Conservation (phyloP, 92 coral and sea anemone species). For the Palythoa grandis region DNA sequence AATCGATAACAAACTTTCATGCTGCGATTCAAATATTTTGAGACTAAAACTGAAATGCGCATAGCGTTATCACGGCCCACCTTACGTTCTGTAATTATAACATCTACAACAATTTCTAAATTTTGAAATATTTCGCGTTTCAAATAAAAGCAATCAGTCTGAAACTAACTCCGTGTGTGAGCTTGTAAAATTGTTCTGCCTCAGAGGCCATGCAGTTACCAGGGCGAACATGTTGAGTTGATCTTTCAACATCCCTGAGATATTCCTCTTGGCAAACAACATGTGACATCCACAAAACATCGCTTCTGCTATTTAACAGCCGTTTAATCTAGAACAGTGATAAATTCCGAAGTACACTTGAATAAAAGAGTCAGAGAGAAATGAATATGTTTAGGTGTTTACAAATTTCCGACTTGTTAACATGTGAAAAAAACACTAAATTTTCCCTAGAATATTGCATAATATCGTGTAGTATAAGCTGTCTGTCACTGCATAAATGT, state of each 20-base stretch:
- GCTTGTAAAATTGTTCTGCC: neutral
- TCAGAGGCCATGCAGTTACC: neutral
- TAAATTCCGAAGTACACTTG: too few species aligned
- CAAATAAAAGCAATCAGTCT: neutral
- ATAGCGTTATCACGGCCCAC: neutral
- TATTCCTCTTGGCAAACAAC: slow-evolving; percentile 4
- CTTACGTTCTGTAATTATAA: slow-evolving; percentile 2
- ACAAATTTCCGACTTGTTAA: too few species aligned
- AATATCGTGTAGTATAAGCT: too few species aligned
- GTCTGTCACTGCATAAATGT: too few species aligned
- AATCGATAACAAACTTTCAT: slow-evolving; percentile 5
- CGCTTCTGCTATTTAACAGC: too few species aligned
- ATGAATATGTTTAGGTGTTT: too few species aligned
- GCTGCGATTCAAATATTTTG: neutral
- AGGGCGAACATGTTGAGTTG: slow-evolving; percentile 1
- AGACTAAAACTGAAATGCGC: neutral
- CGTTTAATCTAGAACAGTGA: too few species aligned
- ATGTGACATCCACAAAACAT: neutral
- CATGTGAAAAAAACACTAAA: too few species aligned
- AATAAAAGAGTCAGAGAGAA: too few species aligned
- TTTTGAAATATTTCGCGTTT: neutral
- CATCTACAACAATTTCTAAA: slow-evolving; percentile 1
- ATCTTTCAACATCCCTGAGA: slow-evolving; percentile 22
- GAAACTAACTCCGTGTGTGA: neutral
- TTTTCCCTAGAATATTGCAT: too few species aligned